Base-by-base conservation (phyloP, 2,888 invertebrate species). In the Saturnia japonica region DNA sequence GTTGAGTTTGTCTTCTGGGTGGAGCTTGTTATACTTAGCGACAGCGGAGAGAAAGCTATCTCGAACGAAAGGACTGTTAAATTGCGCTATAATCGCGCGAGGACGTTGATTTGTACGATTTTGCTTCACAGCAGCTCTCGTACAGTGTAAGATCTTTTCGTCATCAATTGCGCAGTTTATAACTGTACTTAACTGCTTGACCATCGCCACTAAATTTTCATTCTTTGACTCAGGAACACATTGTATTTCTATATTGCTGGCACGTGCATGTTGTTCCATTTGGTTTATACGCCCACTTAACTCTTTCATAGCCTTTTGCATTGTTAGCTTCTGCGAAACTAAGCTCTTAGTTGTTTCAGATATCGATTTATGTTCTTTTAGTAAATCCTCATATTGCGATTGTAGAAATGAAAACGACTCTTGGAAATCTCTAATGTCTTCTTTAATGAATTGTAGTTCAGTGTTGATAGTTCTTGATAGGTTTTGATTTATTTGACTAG, bases 241-340 rank as follows among this genome's bases (percentile, higher is more conserved):
- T 34, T 66, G 66, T 40, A 66, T 66, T 28, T 66, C 66, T 66
- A 66, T 66, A 40, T 66, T 66, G 22, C 34, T 66, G n/a, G 34
- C 42, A 8, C 66, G 34, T n/a, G 66, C 9, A 40, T 66, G 40
- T 40, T 66, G 66, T 28, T 66, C 66, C 9, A 66, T 8, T 22
- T 66, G 66, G 34, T 66, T 66, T 22, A 66, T n/a, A 9, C n/a
- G 34, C 0, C 40, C 66, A 42, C 42, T 66, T 42, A 66, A 14
- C 11, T 34, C 22, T 34, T 66, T 66, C 34, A 66, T 42, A 34
- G n/a, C 22, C 3, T 19, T 66, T 66, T 66, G 66, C 66, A 66
- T 66, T 66, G 34, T 34, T 19, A 40, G 40, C 19, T 66, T 66
- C 40, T 66, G 34, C 22, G 34, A 34, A 34, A 9, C 42, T 42